Conservation (phyloP, 2,888 invertebrate genomes). For the Anodontia alba region DNA sequence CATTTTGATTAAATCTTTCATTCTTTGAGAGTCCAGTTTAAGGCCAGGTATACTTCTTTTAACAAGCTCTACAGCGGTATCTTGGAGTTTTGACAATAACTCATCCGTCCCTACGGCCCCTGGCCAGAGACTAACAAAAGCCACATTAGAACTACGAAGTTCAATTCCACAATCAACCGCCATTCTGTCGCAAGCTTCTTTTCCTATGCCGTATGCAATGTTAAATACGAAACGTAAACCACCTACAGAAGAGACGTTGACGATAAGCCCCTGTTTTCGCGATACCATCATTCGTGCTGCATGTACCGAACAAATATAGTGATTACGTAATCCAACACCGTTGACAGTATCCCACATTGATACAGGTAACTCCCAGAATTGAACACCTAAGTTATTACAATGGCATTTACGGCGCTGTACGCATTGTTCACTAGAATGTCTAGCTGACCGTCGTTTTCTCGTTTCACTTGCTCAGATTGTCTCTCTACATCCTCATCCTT, state of each 20-base stretch:
- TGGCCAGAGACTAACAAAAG: too few relatives aligned
- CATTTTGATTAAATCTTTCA: conserved; percentile 40
- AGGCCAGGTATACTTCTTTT: not conserved
- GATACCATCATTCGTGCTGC: conserved; percentile 85
- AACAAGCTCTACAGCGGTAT: not conserved
- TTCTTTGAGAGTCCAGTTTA: not conserved
- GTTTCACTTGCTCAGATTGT: conserved; percentile 83
- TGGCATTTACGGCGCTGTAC: conserved; percentile 81
- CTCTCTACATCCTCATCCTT: conserved; percentile 82
- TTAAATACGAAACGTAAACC: conserved; percentile 85
- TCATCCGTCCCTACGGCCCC: conserved; percentile 85
- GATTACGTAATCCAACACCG: conserved; percentile 85
- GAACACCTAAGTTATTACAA: conserved; percentile 73
- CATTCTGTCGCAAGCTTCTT: too few relatives aligned
- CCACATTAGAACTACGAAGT: too few relatives aligned
- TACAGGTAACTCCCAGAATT: conserved; percentile 84
- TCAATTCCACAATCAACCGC: too few relatives aligned
- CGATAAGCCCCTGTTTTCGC: conserved; percentile 84
- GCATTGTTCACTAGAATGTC: conserved; percentile 86
- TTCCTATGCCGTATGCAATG: conserved; percentile 85
- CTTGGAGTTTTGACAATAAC: conserved; percentile 23
- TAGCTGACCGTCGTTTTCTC: conserved; percentile 83
- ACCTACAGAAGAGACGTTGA: conserved; percentile 85
- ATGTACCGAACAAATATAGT: conserved; percentile 85
- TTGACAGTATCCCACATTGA: conserved; percentile 85